Evolutionary conservation across 2,113 vertebrate genomes (phyloP).

Genomic region (Gasterosteus aculeatus): DNA sequence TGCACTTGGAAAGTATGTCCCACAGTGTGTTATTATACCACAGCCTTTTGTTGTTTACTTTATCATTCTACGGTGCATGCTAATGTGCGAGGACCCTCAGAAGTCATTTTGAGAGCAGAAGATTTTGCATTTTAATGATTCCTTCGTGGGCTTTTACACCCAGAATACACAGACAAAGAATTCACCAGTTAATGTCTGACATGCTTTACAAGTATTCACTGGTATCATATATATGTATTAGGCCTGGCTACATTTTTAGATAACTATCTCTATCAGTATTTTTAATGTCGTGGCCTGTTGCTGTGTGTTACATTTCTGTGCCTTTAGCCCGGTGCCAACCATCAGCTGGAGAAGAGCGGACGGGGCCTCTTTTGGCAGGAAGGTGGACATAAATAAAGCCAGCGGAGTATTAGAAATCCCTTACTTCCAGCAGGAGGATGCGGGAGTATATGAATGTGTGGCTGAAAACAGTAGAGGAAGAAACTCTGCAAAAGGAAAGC

Average conservation of each 20-base stretch:
- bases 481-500: constrained; percentile 89
- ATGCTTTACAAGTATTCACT: background rate
- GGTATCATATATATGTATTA: background rate
- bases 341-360: constrained; percentile 91
- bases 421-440: constrained; percentile 93
- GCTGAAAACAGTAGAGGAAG: constrained; percentile 91
- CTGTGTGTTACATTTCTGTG: constrained; percentile 8
- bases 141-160: constrained; percentile 3
- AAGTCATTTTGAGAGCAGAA: constrained; percentile 15
- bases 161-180: constrained; percentile 2
- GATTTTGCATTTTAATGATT: constrained; percentile 32
- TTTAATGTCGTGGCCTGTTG: constrained; percentile 18
- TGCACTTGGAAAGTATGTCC: constrained; percentile 95
- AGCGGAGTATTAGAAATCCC: constrained; percentile 91
- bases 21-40: constrained; percentile 18
- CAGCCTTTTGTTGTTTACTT: constrained; percentile 26
- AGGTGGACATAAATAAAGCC: constrained; percentile 87
- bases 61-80: constrained; percentile 12
- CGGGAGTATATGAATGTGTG: constrained; percentile 89
- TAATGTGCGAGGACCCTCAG: constrained; percentile 5
- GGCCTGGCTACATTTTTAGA: background rate
- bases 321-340: constrained; percentile 86
- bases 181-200: background rate
- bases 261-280: constrained; percentile 9
- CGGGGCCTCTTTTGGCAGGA: constrained; percentile 86